Evolutionary conservation across 2,797 vertebrate genomes (phyloP), one percentile per base, ranked within the genome.

Genomic region (Semaprochilodus insignis): DNA sequence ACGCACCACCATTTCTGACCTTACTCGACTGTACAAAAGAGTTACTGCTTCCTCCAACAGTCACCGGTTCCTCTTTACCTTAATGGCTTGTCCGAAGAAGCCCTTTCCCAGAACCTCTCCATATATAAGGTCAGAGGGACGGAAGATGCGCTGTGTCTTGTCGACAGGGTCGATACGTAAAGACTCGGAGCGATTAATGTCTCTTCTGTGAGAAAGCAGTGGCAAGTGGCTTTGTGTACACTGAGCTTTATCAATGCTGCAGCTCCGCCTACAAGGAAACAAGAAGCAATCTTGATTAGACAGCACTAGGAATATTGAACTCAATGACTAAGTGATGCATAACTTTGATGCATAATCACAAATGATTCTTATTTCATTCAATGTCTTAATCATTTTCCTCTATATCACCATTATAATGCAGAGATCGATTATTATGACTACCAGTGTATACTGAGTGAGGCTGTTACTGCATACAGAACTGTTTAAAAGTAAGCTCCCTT

Each of bases 81-180:
- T 99, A 88, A 98, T 96, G 85, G 98, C 98, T 88, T 97, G 98
- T 83, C 98, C 98, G 0, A 98, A 99, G 93, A 94, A 97, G 86
- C 98, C 98, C 75, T 96, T 99, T 75, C 98, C 98, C 69, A 99
- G 89, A 87, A 99, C 97, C 77, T 99, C 97, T 16, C 98, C 98
- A 0, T 97, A 96, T 86, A 99, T 97, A 80, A 99, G 96, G 90
- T 99, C 98, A 0, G 97, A 99, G 0, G 98, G 96, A 34, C 98
- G 96, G 93, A 99, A 99, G 89, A 98, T 99, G 65, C 97, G 97
- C 78, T 99, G 96, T 0, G 93, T 89, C 0, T 95, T 94, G 48
- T 93, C 91, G 23, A 88, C 91, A 11, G 94, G 91, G 82, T 97
- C 96, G 0, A 94, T 93, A 0, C 97, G 96, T 65, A 99, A 93